Conservation (phyloP, 2,888 invertebrate species). For the Allacma fusca region DNA sequence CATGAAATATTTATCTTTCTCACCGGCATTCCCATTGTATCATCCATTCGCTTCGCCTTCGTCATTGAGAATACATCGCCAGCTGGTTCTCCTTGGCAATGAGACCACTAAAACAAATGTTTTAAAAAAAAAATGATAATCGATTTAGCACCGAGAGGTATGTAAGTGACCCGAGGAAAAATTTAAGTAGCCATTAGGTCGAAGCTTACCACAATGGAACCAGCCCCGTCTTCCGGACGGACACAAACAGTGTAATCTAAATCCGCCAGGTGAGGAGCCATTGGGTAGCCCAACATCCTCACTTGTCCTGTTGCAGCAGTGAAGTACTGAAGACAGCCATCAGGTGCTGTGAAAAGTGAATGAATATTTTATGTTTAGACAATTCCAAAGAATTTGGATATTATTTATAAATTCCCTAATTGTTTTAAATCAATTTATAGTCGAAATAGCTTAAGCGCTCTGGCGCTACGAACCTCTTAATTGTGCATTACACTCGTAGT, state of each 20-base stretch:
- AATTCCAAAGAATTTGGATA: not conserved
- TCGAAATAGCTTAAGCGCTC: too few relatives aligned
- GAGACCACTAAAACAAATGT: slow-evolving; percentile 57
- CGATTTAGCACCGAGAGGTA: too few relatives aligned
- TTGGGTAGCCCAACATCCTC: slow-evolving; percentile 49
- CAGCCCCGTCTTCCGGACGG: slow-evolving; percentile 56
- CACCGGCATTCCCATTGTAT: slow-evolving; percentile 40
- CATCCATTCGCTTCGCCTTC: slow-evolving; percentile 6
- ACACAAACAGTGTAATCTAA: slow-evolving; percentile 59
- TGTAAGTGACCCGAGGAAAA: too few relatives aligned
- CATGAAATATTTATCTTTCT: slow-evolving; percentile 24
- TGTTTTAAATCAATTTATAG: too few relatives aligned
- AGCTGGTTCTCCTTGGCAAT: slow-evolving; percentile 51
- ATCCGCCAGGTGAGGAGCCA: slow-evolving; percentile 57
- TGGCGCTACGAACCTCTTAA: too few relatives aligned
- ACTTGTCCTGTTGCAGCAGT: slow-evolving; percentile 50
- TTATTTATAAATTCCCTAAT: not conserved
- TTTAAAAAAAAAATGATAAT: too few relatives aligned
- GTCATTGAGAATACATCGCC: slow-evolving; percentile 34
- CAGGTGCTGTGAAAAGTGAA: slow-evolving; percentile 50
- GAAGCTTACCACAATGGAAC: slow-evolving; percentile 57
- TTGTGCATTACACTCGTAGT: slow-evolving; percentile 58
- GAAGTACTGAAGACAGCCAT: slow-evolving; percentile 58
- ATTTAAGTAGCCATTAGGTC: too few relatives aligned
- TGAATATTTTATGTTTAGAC: not conserved